These are phyloP conservation scores for Hydractinia symbiolongicarpus DNA, from an alignment of 30 jellyfish, hydroid and myxozoan genomes.

Conservation along the genomic window DNA sequence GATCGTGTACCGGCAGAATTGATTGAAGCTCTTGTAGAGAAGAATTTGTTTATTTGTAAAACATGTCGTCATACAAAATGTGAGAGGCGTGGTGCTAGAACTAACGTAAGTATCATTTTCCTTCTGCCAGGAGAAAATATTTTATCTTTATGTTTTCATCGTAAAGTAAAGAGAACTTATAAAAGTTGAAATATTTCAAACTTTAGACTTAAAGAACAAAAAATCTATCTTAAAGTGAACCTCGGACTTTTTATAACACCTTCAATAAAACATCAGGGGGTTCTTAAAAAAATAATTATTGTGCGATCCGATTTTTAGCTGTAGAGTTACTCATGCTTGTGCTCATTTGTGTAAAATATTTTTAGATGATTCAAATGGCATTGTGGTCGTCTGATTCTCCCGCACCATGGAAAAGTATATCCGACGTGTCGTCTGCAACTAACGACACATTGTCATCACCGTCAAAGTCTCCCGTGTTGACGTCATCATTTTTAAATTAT, in stretches of 20 bases:
- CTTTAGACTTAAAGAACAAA: not conserved
- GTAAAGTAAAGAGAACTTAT: too few species aligned
- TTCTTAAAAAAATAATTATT: too few species aligned
- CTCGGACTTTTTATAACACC: too few species aligned
- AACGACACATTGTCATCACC: not conserved
- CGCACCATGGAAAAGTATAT: constrained; percentile 25
- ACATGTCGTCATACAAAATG: constrained; percentile 61
- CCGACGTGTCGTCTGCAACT: not conserved
- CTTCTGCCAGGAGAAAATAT: not conserved
- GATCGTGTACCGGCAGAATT: constrained; percentile 84
- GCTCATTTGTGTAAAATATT: too few species aligned
- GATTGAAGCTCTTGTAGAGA: constrained; percentile 46
- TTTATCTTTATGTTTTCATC: too few species aligned
- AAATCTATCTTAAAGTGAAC: not conserved
- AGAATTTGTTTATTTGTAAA: constrained; percentile 56
- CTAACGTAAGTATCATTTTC: constrained; percentile 7
- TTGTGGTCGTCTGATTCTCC: constrained; percentile 30
- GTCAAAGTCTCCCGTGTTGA: not conserved
- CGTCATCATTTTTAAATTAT: constrained; percentile 7
- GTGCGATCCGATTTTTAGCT: too few species aligned
- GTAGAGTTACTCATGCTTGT: too few species aligned
- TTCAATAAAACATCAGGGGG: too few species aligned
- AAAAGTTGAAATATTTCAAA: too few species aligned
- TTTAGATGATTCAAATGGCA: constrained; percentile 9
- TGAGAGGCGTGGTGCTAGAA: constrained; percentile 47